phyloP scores from a whole-genome alignment of 2,113 vertebrate genomes.

The Panurus biarmicus region DNA sequence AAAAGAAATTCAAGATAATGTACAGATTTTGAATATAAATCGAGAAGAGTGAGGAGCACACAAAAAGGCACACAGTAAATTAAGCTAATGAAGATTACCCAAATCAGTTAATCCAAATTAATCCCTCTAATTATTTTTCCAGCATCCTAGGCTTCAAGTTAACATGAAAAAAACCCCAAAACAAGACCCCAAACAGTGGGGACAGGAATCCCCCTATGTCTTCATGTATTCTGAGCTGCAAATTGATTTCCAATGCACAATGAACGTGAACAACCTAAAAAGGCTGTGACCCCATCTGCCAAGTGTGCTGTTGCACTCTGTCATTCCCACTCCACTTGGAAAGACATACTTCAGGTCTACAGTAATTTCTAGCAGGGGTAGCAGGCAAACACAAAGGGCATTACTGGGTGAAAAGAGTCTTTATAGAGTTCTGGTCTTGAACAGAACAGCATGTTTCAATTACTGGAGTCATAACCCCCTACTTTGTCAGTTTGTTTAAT shows the following conservation, averaged over 20 bases:
- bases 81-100: background rate
- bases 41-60: background rate
- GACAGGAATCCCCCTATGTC: background rate
- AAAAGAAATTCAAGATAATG: background rate
- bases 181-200: background rate
- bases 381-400: slow-evolving; percentile 60
- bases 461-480: slow-evolving; percentile 67
- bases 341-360: slow-evolving; percentile 26
- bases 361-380: slow-evolving; percentile 36
- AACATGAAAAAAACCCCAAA: background rate
- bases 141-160: background rate
- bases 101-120: background rate
- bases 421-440: slow-evolving; percentile 60
- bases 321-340: slow-evolving; percentile 35
- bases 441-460: slow-evolving; percentile 72
- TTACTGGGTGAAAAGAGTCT: slow-evolving; percentile 55
- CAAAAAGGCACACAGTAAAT: background rate
- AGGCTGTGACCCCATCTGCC: slow-evolving; percentile 46
- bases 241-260: slow-evolving; percentile 38
- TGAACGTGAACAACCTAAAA: slow-evolving; percentile 5
- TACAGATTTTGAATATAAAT: background rate
- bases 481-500: slow-evolving; percentile 66
- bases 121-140: background rate
- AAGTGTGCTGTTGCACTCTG: slow-evolving; percentile 19
- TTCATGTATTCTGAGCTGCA: background rate